A percentile compares a stretch with the other conserved stretches of the same genome.
phyloP scores from a whole-genome alignment of 2,888 invertebrate species.

The Yponomeuta sedellus region DNA sequence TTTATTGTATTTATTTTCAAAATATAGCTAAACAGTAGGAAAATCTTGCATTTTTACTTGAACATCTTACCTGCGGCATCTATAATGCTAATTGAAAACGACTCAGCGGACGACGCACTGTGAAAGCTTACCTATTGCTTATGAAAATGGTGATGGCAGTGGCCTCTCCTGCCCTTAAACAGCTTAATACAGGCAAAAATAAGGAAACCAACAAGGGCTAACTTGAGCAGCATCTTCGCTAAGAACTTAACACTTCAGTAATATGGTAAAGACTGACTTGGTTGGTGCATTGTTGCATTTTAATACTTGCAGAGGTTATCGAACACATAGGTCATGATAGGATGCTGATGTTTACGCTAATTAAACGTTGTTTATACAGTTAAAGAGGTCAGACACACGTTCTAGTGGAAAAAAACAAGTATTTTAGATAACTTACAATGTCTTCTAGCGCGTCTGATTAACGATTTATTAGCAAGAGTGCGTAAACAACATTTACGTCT shows the following conservation, averaged over 20 bases:
- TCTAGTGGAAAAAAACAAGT: not conserved
- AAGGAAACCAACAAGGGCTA: slow-evolving; percentile 54
- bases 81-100: too few species aligned
- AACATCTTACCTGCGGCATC: too few species aligned
- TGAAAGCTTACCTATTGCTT: slow-evolving; percentile 9
- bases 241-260: slow-evolving; percentile 24
- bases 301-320: slow-evolving; percentile 34
- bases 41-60: too few species aligned
- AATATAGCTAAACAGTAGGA: too few species aligned
- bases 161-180: slow-evolving; percentile 29
- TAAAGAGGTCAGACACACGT: not conserved
- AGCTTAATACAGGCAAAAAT: slow-evolving; percentile 59
- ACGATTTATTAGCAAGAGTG: not conserved
- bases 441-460: not conserved
- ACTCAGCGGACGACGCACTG: too few species aligned
- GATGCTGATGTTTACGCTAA: not conserved
- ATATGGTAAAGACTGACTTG: slow-evolving; percentile 33
- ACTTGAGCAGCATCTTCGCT: slow-evolving; percentile 54
- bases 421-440: not conserved
- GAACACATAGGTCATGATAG: not conserved
- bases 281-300: slow-evolving; percentile 13
- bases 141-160: not conserved
- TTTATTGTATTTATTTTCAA: too few species aligned
- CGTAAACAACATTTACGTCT: not conserved
- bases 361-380: not conserved